Evolutionary conservation across 2,888 invertebrate genomes (phyloP).

Genomic region (Sceliomorpha sp.): DNA sequence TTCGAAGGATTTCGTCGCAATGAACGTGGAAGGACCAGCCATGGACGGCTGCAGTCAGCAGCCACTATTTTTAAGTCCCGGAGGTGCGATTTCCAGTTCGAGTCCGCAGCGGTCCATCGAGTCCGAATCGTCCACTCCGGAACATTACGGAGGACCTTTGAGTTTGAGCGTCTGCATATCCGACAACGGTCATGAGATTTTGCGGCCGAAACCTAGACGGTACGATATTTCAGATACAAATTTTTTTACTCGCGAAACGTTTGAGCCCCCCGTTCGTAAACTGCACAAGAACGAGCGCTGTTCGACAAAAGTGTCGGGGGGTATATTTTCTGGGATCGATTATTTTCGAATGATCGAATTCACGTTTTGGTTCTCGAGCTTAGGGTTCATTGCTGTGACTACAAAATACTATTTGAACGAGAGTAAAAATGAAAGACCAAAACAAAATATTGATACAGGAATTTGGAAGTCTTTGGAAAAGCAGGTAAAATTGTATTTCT

Average conservation of each 20-base stretch:
- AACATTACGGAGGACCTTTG: conserved; percentile 84
- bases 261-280: too few species aligned
- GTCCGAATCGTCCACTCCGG: conserved; percentile 67
- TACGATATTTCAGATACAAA: conserved; percentile 75
- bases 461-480: too few species aligned
- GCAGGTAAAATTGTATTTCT: too few species aligned
- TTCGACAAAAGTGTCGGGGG: too few species aligned
- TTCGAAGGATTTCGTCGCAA: background rate
- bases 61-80: conserved; percentile 63
- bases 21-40: conserved; percentile 61
- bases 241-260: background rate
- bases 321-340: too few species aligned
- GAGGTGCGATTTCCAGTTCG: conserved; percentile 61
- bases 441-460: too few species aligned
- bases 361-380: too few species aligned
- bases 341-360: too few species aligned
- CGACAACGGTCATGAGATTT: conserved; percentile 90
- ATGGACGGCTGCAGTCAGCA: conserved; percentile 70
- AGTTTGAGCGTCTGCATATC: conserved; percentile 85
- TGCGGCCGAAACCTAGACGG: conserved; percentile 92
- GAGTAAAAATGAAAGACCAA: too few species aligned
- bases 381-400: too few species aligned
- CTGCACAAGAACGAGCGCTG: background rate
- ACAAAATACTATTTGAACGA: too few species aligned
- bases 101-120: conserved; percentile 62